Percentiles rank a stretch among this genome's conserved stretches.
These are phyloP conservation scores for Xestia rhomboidea DNA, from an alignment of 2,888 invertebrate species.

Conservation along the genomic window DNA sequence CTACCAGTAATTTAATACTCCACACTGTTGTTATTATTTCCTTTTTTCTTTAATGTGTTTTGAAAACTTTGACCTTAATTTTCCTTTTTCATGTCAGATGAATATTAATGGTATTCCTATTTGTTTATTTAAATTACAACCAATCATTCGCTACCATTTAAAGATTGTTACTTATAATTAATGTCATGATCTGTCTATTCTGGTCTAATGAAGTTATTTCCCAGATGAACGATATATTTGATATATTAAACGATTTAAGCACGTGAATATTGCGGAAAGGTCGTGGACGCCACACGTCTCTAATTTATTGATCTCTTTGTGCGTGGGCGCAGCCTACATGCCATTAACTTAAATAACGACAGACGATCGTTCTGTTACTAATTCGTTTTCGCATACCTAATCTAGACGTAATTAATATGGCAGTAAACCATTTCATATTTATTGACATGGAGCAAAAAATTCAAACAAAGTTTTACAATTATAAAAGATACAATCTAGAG, in stretches of 20 bases:
- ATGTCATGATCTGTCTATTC: slow-evolving; percentile 34
- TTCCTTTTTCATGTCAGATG: slow-evolving; percentile 45
- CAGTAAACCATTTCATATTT: slow-evolving; percentile 62
- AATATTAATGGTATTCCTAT: slow-evolving; percentile 46
- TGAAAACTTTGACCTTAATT: slow-evolving; percentile 44
- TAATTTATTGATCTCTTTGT: slow-evolving; percentile 75
- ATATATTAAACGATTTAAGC: slow-evolving; percentile 54
- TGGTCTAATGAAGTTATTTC: slow-evolving; percentile 50
- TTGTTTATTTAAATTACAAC: slow-evolving; percentile 36
- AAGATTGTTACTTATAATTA: slow-evolving; percentile 43
- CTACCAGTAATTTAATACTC: slow-evolving; percentile 59
- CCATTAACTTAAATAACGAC: slow-evolving; percentile 70
- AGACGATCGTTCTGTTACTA: slow-evolving; percentile 69
- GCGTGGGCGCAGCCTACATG: slow-evolving; percentile 82
- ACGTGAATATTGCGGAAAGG: slow-evolving; percentile 63
- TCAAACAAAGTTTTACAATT: slow-evolving; percentile 15
- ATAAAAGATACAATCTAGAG: slow-evolving; percentile 11
- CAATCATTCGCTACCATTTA: slow-evolving; percentile 33
- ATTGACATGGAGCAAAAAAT: slow-evolving; percentile 53
- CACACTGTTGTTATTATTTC: slow-evolving; percentile 30
- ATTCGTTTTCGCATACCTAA: slow-evolving; percentile 71
- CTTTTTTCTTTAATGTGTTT: slow-evolving; percentile 44
- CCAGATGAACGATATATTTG: slow-evolving; percentile 56
- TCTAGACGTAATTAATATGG: slow-evolving; percentile 64
- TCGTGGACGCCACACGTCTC: slow-evolving; percentile 73